A percentile compares a stretch with the other conserved stretches of the same genome.
phyloP scores from a whole-genome alignment of 2,888 invertebrate genomes.

The Drosophila pegasa region DNA sequence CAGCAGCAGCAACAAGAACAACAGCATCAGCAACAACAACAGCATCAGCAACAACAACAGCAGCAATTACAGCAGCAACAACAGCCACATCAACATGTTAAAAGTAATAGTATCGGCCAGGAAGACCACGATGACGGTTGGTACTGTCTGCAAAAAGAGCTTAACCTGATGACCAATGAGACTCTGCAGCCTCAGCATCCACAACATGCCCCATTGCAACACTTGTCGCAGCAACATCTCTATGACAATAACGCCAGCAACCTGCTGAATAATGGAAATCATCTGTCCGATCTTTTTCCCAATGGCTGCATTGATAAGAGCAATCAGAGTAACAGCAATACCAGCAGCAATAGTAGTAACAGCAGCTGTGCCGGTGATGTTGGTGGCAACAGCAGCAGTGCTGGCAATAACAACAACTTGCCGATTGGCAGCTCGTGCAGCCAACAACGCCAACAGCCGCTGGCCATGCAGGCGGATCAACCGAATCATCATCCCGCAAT shows the following conservation, averaged over 20 bases:
- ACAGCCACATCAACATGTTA: slow-evolving; percentile 44
- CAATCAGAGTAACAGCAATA: slow-evolving; percentile 73
- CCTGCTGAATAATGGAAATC: slow-evolving; percentile 57
- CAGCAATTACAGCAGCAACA: slow-evolving; percentile 30
- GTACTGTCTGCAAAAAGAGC: slow-evolving; percentile 89
- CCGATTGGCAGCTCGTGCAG: slow-evolving; percentile 65
- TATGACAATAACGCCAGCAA: slow-evolving; percentile 52
- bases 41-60: slow-evolving; percentile 39
- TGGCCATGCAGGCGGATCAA: slow-evolving; percentile 62
- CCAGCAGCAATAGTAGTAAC: slow-evolving; percentile 60
- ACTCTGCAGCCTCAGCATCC: slow-evolving; percentile 45
- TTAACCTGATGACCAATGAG: slow-evolving; percentile 85
- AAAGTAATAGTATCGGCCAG: slow-evolving; percentile 40
- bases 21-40: slow-evolving; percentile 20
- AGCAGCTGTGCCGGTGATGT: slow-evolving; percentile 63
- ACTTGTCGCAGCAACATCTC: slow-evolving; percentile 55
- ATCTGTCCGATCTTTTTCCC: slow-evolving; percentile 84
- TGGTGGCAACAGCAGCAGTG: slow-evolving; percentile 56
- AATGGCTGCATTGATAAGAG: slow-evolving; percentile 82
- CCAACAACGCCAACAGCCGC: slow-evolving; percentile 77
- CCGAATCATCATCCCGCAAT: slow-evolving; percentile 76
- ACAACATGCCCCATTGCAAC: slow-evolving; percentile 30
- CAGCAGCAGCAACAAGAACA: slow-evolving; percentile 26
- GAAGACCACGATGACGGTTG: slow-evolving; percentile 88
- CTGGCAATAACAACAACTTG: slow-evolving; percentile 23